phyloP scores from a whole-genome alignment of 2,888 invertebrate genomes.

The Tipula confusa region DNA sequence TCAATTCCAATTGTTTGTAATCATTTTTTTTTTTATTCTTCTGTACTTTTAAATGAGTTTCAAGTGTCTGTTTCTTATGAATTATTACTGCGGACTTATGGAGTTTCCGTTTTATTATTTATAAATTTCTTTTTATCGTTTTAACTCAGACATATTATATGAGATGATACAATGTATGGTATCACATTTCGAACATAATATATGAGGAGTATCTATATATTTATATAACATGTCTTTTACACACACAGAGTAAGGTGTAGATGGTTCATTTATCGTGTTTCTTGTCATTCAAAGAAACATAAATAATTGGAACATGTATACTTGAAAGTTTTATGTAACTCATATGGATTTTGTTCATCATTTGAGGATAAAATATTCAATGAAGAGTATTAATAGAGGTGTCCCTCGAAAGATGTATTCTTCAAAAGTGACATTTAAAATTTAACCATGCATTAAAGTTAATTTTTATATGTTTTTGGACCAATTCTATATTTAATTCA shows the following conservation, averaged over 20 bases:
- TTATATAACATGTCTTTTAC: no score
- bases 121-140: background rate
- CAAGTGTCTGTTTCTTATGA: constrained; percentile 12
- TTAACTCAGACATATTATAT: background rate
- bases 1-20: background rate
- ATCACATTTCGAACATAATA: background rate
- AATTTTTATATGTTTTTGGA: no score
- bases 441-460: background rate
- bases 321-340: background rate
- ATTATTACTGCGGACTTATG: background rate
- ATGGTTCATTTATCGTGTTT: background rate
- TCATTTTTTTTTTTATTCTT: background rate
- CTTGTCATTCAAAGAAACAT: background rate
- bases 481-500: no score
- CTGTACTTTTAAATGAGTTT: constrained; percentile 21
- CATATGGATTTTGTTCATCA: background rate
- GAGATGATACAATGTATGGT: background rate
- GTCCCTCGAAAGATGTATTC: background rate
- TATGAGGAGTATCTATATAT: background rate
- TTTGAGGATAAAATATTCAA: background rate
- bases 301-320: background rate
- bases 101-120: background rate
- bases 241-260: background rate
- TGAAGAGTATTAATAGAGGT: background rate
- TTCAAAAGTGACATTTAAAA: background rate